Base-by-base conservation (phyloP, 2,113 vertebrate genomes). In the Cyanoderma ruficeps region DNA sequence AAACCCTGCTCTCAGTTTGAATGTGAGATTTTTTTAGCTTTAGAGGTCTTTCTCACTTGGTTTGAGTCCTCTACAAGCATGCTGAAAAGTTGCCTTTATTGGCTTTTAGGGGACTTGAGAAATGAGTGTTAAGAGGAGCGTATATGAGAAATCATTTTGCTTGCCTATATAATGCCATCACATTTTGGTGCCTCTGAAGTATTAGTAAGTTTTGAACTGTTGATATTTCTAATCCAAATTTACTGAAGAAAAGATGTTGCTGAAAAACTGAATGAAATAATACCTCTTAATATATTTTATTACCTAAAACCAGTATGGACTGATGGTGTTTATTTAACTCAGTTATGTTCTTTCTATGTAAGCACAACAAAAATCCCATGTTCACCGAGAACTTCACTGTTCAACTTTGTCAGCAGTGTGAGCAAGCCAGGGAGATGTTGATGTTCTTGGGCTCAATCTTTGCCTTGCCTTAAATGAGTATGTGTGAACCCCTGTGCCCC, bases 311-410 rank as follows among this genome's bases (percentile, higher is more conserved):
- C 27, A 25, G 15, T 17, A 18, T 35, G 53, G 50, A 5, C 23
- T 9, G 6, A 23, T 41, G 7, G 15, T 57, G 39, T 42, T 87
- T 65, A 31, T 83, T 70, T 67, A 74, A 77, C 10, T 70, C 37
- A 23, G 5, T 55, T 87, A 18, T 78, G 46, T 57, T 31, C 59
- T 75, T 82, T 57, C 44, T 82, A 6, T 76, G 27, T 52, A 57
- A 49, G 53, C 56, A 16, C 24, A 53, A 12, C 21, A 44, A 52
- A 67, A 75, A 0, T 0, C 11, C 4, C 9, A 2, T 1, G 3
- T 37, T 85, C 16, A 22, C 8, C 30, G 27, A 67, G 35, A 89
- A 22, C 11, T 30, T 71, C 15, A 6, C 30, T 6, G 2, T 75
- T 57, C 7, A 22, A 46, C 39, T 50, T 77, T 59, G 64, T 78